Conservation (phyloP, 2,888 invertebrate species). For the Brachypterus glaber region DNA sequence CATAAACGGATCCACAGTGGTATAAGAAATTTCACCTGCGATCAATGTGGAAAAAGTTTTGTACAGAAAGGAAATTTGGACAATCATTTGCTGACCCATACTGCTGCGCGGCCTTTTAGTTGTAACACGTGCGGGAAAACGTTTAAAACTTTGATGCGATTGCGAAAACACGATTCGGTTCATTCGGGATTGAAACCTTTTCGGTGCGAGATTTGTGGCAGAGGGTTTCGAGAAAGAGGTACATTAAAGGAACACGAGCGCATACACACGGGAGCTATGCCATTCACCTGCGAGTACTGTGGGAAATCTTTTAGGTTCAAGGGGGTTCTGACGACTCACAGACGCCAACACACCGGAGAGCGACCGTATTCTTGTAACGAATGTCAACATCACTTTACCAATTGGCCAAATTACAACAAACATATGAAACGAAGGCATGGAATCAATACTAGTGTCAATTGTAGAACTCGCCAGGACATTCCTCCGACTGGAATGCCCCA, state of each 20-base stretch:
- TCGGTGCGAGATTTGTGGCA: constrained; percentile 51
- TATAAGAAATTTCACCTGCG: constrained; percentile 47
- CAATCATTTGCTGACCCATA: constrained; percentile 48
- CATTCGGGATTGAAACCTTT: constrained; percentile 52
- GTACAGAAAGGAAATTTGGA: constrained; percentile 51
- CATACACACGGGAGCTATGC: constrained; percentile 71
- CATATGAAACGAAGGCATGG: constrained; percentile 70
- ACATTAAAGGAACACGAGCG: constrained; percentile 65
- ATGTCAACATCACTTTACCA: constrained; percentile 66
- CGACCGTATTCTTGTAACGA: constrained; percentile 64
- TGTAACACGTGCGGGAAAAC: constrained; percentile 45
- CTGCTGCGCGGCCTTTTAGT: constrained; percentile 42
- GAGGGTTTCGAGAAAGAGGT: constrained; percentile 57
- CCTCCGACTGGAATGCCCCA: constrained; percentile 41
- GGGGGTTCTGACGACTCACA: constrained; percentile 64
- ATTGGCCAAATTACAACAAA: constrained; percentile 77
- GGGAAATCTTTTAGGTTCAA: constrained; percentile 67
- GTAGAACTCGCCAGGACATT: constrained; percentile 39
- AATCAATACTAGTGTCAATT: constrained; percentile 40
- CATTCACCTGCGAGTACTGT: constrained; percentile 65
- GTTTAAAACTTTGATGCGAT: constrained; percentile 48
- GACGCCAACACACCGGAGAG: constrained; percentile 59
- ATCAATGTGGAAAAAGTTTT: constrained; percentile 50
- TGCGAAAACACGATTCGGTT: constrained; percentile 49
- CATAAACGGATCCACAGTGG: constrained; percentile 49